These are phyloP conservation scores for Thrips palmi DNA, from an alignment of 1,140 invertebrate genomes.

Conservation along the genomic window DNA sequence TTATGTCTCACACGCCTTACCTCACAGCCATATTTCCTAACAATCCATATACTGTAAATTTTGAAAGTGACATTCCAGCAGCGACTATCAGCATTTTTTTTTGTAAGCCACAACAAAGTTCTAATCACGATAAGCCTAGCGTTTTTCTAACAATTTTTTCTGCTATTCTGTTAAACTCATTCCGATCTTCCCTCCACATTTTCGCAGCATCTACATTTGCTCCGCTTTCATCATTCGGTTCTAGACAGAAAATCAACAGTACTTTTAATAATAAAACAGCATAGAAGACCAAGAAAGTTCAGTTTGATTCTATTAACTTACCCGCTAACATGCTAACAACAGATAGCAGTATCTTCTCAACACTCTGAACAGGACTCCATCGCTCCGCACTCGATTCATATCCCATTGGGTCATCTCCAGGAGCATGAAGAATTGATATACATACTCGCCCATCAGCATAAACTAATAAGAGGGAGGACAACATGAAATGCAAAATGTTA, in stretches of 20 bases:
- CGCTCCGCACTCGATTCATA: constrained; percentile 96
- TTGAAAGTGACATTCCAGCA: no score
- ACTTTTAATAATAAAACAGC: constrained; percentile 1
- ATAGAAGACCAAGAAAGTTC: neutral
- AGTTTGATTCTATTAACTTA: constrained; percentile 20
- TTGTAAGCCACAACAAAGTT: constrained; percentile 3
- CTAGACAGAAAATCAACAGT: constrained; percentile 28
- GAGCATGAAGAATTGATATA: constrained; percentile 98
- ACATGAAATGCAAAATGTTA: neutral
- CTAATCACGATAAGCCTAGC: constrained; percentile 41
- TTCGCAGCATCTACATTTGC: constrained; percentile 99
- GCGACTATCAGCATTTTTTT: no score
- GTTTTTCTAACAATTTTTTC: constrained; percentile 84
- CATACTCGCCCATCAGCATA: constrained; percentile 95
- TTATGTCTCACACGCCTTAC: no score
- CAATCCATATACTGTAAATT: no score
- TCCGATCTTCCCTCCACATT: constrained; percentile 94
- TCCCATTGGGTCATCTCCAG: constrained; percentile 98
- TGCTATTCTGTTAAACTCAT: constrained; percentile 88
- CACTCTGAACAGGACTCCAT: constrained; percentile 97
- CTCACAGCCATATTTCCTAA: no score
- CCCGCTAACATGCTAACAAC: constrained; percentile 96
- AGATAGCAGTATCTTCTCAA: constrained; percentile 96
- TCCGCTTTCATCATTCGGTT: constrained; percentile 98
- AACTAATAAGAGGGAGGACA: constrained; percentile 29